phyloP scores from a whole-genome alignment of 2,888 invertebrate genomes.

The Pocota personata region DNA sequence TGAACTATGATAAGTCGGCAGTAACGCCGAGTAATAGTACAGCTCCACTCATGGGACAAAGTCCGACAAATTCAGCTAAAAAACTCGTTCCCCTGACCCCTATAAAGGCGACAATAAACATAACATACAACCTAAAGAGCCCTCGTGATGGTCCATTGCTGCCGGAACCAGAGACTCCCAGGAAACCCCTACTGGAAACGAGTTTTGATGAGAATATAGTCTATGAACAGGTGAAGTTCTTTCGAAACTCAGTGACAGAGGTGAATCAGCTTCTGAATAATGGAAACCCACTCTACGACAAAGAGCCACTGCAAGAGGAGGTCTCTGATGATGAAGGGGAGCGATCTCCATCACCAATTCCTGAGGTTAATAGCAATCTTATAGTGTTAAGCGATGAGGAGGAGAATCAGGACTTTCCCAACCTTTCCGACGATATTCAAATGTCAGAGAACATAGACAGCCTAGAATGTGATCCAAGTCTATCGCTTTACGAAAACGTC shows the following conservation, averaged over 20 bases:
- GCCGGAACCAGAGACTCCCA: slow-evolving; percentile 76
- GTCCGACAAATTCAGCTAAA: slow-evolving; percentile 65
- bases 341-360: slow-evolving; percentile 36
- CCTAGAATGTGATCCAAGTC: slow-evolving; percentile 77
- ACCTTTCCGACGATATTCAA: slow-evolving; percentile 74
- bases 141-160: slow-evolving; percentile 82
- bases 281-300: slow-evolving; percentile 63
- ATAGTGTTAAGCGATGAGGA: slow-evolving; percentile 72
- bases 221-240: slow-evolving; percentile 91
- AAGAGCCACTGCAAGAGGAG: slow-evolving; percentile 54
- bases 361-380: slow-evolving; percentile 74
- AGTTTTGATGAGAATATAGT: slow-evolving; percentile 85
- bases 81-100: slow-evolving; percentile 82
- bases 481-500: slow-evolving; percentile 82
- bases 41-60: slow-evolving; percentile 75
- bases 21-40: slow-evolving; percentile 79
- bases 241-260: slow-evolving; percentile 89
- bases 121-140: slow-evolving; percentile 86
- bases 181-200: slow-evolving; percentile 84
- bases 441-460: slow-evolving; percentile 76
- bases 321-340: slow-evolving; percentile 49
- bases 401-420: slow-evolving; percentile 74
- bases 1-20: slow-evolving; percentile 75
- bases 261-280: slow-evolving; percentile 86
- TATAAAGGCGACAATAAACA: slow-evolving; percentile 88